Conservation (phyloP, 2,888 invertebrate genomes). For the Calephelis perditalis region DNA sequence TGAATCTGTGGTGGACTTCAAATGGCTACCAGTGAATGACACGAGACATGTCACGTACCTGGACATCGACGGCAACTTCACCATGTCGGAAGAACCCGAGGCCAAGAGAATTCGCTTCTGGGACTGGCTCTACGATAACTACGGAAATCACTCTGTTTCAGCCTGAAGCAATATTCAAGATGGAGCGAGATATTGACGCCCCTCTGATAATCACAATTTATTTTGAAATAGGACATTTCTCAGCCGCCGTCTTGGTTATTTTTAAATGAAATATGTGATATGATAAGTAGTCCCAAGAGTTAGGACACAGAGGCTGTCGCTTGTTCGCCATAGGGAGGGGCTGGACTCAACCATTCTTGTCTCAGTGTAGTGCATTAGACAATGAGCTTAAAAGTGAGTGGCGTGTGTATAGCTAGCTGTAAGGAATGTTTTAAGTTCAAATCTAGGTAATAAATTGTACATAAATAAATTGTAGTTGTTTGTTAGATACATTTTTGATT, state of each 20-base stretch:
- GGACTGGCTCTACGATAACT: conserved; percentile 71
- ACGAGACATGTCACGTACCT: conserved; percentile 61
- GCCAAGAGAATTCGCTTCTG: conserved; percentile 74
- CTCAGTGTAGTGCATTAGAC: not conserved
- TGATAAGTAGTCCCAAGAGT: no score
- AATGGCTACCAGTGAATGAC: conserved; percentile 72
- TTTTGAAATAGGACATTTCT: no score
- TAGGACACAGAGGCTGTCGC: no score
- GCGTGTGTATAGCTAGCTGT: not conserved
- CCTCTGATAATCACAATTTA: no score
- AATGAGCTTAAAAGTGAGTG: conserved; percentile 11
- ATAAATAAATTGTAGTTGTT: not conserved
- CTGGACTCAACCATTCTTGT: not conserved
- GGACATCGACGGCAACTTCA: conserved; percentile 74
- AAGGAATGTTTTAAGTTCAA: conserved; percentile 8
- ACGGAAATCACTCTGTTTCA: conserved; percentile 28
- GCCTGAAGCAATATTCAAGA: no score
- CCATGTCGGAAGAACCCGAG: conserved; percentile 72
- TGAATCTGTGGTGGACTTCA: conserved; percentile 66
- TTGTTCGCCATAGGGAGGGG: no score
- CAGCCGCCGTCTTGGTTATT: no score
- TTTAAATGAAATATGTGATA: no score
- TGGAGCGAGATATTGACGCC: no score
- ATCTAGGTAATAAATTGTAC: not conserved
- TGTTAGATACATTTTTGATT: no score